Percentiles rank a stretch among this genome's conserved stretches.
Evolutionary conservation across 2,797 vertebrate species (phyloP).

Genomic region (Momotus momota): DNA sequence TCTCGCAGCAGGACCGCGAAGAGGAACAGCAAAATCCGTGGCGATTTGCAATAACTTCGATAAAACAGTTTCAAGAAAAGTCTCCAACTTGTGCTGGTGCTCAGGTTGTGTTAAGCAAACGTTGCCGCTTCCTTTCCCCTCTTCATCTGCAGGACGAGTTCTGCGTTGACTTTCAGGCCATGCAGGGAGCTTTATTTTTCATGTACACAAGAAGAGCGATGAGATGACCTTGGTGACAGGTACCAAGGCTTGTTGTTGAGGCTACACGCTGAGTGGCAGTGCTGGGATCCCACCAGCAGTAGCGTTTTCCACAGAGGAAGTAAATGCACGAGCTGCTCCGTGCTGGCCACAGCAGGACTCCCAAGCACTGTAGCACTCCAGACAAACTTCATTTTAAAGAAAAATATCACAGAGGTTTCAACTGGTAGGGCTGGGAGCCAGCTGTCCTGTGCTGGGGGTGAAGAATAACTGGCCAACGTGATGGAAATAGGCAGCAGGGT

Average conservation of each 20-base stretch:
- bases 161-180: neutral
- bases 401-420: neutral
- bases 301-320: neutral
- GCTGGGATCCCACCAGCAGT: neutral
- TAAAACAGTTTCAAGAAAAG: neutral
- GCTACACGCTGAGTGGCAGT: rapidly evolving
- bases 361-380: neutral
- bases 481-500: neutral
- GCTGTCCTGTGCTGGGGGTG: neutral
- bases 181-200: neutral
- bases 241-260: neutral
- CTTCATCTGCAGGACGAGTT: neutral
- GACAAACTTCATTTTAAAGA: neutral
- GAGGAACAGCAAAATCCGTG: neutral
- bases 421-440: neutral
- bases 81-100: neutral
- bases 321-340: neutral
- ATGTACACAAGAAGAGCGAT: neutral
- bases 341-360: neutral
- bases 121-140: neutral
- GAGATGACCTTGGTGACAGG: neutral
- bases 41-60: neutral
- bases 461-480: neutral
- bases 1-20: neutral
- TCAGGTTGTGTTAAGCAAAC: neutral